Evolutionary conservation across 2,888 invertebrate genomes (phyloP).

Genomic region (Tinea semifulvella): DNA sequence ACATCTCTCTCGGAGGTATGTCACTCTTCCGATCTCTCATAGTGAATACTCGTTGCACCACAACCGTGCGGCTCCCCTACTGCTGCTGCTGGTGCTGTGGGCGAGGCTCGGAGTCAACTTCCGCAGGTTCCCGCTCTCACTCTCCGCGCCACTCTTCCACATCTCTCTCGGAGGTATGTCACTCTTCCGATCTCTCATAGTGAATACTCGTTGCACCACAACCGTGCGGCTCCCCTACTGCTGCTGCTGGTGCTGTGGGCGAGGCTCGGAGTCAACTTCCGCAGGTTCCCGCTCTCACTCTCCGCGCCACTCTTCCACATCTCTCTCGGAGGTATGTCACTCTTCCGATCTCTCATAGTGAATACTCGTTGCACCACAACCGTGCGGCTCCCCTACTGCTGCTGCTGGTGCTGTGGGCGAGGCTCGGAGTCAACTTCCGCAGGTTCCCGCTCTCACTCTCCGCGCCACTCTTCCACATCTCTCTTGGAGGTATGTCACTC

Average conservation of each 20-base stretch:
- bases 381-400: slow-evolving; percentile 83
- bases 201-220: no score
- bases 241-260: slow-evolving; percentile 87
- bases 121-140: slow-evolving; percentile 78
- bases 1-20: slow-evolving; percentile 86
- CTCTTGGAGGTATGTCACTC: slow-evolving; percentile 87
- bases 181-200: no score
- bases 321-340: slow-evolving; percentile 86
- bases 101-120: slow-evolving; percentile 86
- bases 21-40: no score
- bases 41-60: no score
- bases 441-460: slow-evolving; percentile 81
- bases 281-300: slow-evolving; percentile 79
- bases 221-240: slow-evolving; percentile 82
- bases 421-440: slow-evolving; percentile 85
- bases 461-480: slow-evolving; percentile 89
- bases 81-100: slow-evolving; percentile 88
- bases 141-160: slow-evolving; percentile 91
- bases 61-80: slow-evolving; percentile 81
- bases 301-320: slow-evolving; percentile 91
- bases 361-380: no score
- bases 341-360: no score
- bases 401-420: slow-evolving; percentile 85
- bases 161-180: slow-evolving; percentile 85
- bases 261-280: slow-evolving; percentile 85